Conservation (phyloP, 2,888 invertebrate genomes). For the Pseudolycoriella hygida region DNA sequence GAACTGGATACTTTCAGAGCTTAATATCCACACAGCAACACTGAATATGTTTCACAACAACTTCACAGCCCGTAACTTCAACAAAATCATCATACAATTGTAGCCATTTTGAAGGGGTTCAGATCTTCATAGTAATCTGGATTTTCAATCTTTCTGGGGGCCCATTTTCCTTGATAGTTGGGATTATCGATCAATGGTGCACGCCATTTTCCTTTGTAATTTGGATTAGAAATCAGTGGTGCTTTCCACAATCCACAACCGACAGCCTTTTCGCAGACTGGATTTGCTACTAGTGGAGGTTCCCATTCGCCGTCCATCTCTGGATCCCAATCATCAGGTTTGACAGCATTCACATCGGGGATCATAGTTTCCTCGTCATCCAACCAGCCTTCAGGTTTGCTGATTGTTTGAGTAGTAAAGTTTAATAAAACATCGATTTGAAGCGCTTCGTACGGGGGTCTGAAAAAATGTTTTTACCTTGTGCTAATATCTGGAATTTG, state of each 20-base stretch:
- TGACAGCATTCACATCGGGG: slow-evolving; percentile 69
- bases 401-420: too few relatives aligned
- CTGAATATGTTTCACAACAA: too few relatives aligned
- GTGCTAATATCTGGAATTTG: slow-evolving; percentile 76
- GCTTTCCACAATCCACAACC: slow-evolving; percentile 89
- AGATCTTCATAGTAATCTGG: slow-evolving; percentile 86
- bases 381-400: slow-evolving; percentile 81
- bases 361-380: slow-evolving; percentile 77
- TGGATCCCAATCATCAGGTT: slow-evolving; percentile 92
- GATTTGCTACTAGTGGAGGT: slow-evolving; percentile 81
- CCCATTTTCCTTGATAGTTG: slow-evolving; percentile 92
- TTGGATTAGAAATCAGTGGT: slow-evolving; percentile 72
- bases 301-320: slow-evolving; percentile 99
- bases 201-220: slow-evolving; percentile 86
- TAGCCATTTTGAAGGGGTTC: slow-evolving; percentile 69
- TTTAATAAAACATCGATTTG: too few relatives aligned
- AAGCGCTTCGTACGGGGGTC: too few relatives aligned
- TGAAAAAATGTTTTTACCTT: too few relatives aligned
- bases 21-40: too few relatives aligned
- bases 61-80: too few relatives aligned
- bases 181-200: slow-evolving; percentile 82
- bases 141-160: slow-evolving; percentile 69
- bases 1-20: too few relatives aligned
- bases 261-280: slow-evolving; percentile 53
- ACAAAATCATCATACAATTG: slow-evolving; percentile 64